These are phyloP conservation scores for Sminthurides bifidus DNA, from an alignment of 1,140 invertebrate genomes.

Conservation along the genomic window DNA sequence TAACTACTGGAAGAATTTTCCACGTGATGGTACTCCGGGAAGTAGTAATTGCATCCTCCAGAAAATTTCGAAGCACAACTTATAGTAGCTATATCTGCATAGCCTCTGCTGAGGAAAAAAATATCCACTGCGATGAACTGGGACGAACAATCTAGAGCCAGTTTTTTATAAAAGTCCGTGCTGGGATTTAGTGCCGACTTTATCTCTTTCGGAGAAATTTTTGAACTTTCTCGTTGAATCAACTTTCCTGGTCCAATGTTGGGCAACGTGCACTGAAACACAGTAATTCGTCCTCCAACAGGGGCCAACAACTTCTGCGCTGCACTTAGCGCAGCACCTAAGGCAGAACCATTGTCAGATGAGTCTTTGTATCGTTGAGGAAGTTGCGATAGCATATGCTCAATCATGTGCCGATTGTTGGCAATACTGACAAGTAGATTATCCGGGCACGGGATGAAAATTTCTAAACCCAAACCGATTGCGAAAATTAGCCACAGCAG, in stretches of 20 bases:
- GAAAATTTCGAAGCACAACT: conserved; percentile 90
- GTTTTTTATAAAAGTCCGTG: conserved; percentile 95
- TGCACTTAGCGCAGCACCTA: conserved; percentile 85
- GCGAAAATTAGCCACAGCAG: neutral
- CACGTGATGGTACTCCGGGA: conserved; percentile 70
- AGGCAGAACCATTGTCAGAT: conserved; percentile 56
- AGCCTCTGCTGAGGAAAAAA: conserved; percentile 85
- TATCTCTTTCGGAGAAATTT: conserved; percentile 21
- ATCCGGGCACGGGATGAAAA: conserved; percentile 78
- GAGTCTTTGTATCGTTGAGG: conserved; percentile 56
- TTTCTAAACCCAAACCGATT: conserved; percentile 43
- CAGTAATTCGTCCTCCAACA: conserved; percentile 88
- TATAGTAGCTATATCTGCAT: conserved; percentile 85
- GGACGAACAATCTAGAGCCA: conserved; percentile 89
- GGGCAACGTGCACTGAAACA: conserved; percentile 84
- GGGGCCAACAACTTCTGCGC: conserved; percentile 80
- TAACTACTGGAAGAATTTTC: conserved; percentile 55
- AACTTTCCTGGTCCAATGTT: conserved; percentile 80
- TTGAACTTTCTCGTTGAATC: conserved; percentile 53
- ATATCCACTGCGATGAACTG: conserved; percentile 94
- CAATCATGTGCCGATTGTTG: conserved; percentile 65
- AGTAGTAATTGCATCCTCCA: conserved; percentile 84
- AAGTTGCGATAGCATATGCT: conserved; percentile 65
- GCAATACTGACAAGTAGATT: conserved; percentile 85
- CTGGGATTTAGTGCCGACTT: conserved; percentile 65